phyloP scores from a whole-genome alignment of 2,113 vertebrate genomes.

The Crotalus tigris region DNA sequence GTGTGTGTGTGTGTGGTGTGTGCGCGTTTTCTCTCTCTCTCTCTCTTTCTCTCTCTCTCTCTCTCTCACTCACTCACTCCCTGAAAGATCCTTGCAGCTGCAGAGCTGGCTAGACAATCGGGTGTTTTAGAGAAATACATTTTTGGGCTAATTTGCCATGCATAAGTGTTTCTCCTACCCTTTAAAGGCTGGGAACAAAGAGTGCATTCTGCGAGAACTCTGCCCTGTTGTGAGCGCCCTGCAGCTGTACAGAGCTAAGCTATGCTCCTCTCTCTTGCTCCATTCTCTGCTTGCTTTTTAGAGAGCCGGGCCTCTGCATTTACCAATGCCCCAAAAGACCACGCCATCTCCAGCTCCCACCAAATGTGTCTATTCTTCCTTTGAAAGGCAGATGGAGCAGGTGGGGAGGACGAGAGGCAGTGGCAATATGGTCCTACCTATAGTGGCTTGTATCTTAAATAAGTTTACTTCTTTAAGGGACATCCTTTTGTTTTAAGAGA shows the following conservation, averaged over 20 bases:
- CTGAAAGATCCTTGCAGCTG: slow-evolving; percentile 81
- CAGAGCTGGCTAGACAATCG: slow-evolving; percentile 79
- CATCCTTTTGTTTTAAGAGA: slow-evolving; percentile 23
- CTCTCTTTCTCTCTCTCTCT: slow-evolving; percentile 59
- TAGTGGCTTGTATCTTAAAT: slow-evolving; percentile 20
- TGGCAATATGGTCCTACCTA: slow-evolving; percentile 15
- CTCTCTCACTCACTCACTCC: slow-evolving; percentile 54
- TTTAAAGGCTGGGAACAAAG: slow-evolving; percentile 80
- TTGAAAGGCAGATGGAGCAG: slow-evolving; percentile 34
- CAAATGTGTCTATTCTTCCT: slow-evolving; percentile 24
- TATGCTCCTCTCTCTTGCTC: slow-evolving; percentile 68
- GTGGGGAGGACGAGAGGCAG: slow-evolving; percentile 18
- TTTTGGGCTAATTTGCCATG: slow-evolving; percentile 85
- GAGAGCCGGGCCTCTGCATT: slow-evolving; percentile 56
- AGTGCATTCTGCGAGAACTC: slow-evolving; percentile 70
- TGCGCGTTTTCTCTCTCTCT: background rate
- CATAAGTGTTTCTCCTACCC: slow-evolving; percentile 83
- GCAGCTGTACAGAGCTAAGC: slow-evolving; percentile 74
- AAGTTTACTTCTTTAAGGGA: background rate
- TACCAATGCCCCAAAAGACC: slow-evolving; percentile 45
- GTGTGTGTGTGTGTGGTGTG: background rate
- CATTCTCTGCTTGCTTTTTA: slow-evolving; percentile 53
- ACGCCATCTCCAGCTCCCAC: slow-evolving; percentile 14
- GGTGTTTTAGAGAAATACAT: slow-evolving; percentile 84
- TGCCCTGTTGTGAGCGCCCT: slow-evolving; percentile 74